Base-by-base conservation (phyloP, 2,797 vertebrate species). In the Thamnophis elegans region DNA sequence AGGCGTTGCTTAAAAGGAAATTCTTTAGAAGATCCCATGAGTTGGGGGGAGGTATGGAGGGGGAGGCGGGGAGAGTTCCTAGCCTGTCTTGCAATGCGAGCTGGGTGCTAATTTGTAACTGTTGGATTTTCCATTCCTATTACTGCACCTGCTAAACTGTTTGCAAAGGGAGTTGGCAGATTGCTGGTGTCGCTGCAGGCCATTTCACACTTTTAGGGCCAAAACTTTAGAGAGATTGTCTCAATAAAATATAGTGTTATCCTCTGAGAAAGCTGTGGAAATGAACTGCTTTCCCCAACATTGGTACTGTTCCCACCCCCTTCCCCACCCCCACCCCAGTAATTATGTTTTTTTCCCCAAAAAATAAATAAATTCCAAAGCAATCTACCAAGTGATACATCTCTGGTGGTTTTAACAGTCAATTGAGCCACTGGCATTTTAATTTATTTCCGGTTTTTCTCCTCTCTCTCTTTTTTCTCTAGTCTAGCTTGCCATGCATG, bases 121-220 rank as follows among this genome's bases (percentile, higher is more conserved):
- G 14, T 92, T 85, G 93, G 91, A 91, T 93, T 93, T 91, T 92
- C 85, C 53, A 56, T 90, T 88, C 91, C 56, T 90, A 90, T 94
- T 88, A 68, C 22, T 20, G 89, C 65, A 92, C 93, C 53, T 47
- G 86, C 91, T 92, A 92, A 85, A 91, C 28, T 88, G 85, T 92
- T 92, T 90, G 86, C 89, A 91, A 94, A 90, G 68, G 91, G 36
- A 90, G 28, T 86, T 93, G 91, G 82, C 93, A 92, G 93, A 92
- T 94, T 92, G 91, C 89, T 88, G 91, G 89, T 92, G 51, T 90
- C 68, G 68, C 91, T n/a, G 22, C 89, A 94, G 87, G 93, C 91
- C 89, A 88, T 94, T 94, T 94, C 93, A 90, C 93, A 92, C 91
- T 92, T 94, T 92, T 88, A 92, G 89, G 91, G 91, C 91, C 91